A percentile compares a stretch with the other conserved stretches of the same genome.
phyloP scores from a whole-genome alignment of 1,140 invertebrate species.

The Drosophila albomicans region DNA sequence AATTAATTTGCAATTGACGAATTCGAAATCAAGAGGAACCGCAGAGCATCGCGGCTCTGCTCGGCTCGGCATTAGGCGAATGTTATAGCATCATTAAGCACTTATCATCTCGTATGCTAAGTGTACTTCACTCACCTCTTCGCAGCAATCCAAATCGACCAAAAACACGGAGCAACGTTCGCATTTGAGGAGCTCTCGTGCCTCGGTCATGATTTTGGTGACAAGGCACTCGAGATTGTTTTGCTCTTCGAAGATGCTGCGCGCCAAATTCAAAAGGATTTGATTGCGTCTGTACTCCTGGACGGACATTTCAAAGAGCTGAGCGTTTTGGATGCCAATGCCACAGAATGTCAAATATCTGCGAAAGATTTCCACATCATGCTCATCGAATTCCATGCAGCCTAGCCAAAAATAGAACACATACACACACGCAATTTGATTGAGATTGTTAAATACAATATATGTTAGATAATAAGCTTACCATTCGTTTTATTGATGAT shows the following conservation, averaged over 20 bases:
- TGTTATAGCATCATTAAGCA: conserved; percentile 34
- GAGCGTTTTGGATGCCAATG: conserved; percentile 98
- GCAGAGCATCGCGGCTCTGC: too few species aligned
- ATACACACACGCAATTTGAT: too few species aligned
- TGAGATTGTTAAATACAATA: neutral
- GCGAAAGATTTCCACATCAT: conserved; percentile 94
- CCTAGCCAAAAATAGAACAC: conserved; percentile 70
- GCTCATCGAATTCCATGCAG: conserved; percentile 93
- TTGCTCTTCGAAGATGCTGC: conserved; percentile 96
- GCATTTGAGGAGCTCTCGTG: conserved; percentile 95
- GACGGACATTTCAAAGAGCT: conserved; percentile 97
- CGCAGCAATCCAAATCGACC: conserved; percentile 93
- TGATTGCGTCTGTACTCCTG: conserved; percentile 97
- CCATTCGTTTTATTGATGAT: conserved; percentile 98
- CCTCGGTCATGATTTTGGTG: conserved; percentile 98
- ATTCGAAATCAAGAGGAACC: conserved; percentile 10
- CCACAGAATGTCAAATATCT: conserved; percentile 98
- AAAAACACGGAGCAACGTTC: conserved; percentile 96
- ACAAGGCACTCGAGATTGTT: conserved; percentile 96
- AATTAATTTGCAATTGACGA: conserved; percentile 52
- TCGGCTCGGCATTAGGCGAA: neutral
- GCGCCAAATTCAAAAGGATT: conserved; percentile 93
- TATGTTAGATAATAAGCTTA: conserved; percentile 25
- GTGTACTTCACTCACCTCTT: conserved; percentile 89
- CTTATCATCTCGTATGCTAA: neutral